These are phyloP conservation scores for Cathartes aura DNA, from an alignment of 2,113 vertebrate genomes.

Conservation along the genomic window DNA sequence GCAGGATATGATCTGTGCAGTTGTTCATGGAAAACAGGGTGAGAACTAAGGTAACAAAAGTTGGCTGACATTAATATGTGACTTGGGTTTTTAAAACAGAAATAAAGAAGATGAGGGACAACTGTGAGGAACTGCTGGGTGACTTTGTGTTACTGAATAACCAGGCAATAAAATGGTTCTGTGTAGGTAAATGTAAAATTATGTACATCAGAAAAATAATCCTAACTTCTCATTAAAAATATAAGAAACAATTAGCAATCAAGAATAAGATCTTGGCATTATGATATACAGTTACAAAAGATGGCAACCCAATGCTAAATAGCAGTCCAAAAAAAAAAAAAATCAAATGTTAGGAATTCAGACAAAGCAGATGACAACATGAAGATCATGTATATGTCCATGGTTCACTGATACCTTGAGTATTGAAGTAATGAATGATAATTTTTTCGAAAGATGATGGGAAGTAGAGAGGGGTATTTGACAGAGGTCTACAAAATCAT, in stretches of 20 bases:
- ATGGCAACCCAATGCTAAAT: background rate
- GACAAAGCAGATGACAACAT: background rate
- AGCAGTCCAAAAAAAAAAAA: background rate
- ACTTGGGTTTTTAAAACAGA: background rate
- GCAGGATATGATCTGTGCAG: background rate
- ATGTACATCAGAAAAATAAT: background rate
- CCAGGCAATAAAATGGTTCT: background rate
- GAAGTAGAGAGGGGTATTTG: background rate
- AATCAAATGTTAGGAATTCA: background rate
- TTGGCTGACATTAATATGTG: background rate
- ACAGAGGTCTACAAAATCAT: background rate
- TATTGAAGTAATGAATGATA: background rate
- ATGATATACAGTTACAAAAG: background rate
- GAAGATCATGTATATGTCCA: background rate
- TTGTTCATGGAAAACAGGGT: background rate
- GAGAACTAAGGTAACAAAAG: background rate
- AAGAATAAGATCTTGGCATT: background rate
- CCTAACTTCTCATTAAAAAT: background rate
- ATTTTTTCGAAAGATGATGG: background rate
- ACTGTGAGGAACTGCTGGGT: background rate
- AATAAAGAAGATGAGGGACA: background rate
- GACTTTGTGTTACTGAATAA: background rate
- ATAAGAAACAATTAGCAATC: background rate
- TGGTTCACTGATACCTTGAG: background rate
- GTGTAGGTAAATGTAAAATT: background rate